Conservation (phyloP, 2,113 vertebrate species). For the Nycticorax nycticorax region DNA sequence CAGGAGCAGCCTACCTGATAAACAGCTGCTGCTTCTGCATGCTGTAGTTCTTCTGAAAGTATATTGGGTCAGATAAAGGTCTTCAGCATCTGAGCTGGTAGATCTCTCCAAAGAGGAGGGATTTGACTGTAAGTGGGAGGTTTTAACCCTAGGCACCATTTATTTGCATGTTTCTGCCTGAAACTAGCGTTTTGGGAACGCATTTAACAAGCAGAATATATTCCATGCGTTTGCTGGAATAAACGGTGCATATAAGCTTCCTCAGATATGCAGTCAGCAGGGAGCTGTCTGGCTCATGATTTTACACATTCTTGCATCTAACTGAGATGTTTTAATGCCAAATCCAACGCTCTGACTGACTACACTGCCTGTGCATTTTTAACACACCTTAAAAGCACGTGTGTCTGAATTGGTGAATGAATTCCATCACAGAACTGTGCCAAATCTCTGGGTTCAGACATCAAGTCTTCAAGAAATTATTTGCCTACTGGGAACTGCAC, state of each 20-base stretch:
- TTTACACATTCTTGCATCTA: conserved; percentile 63
- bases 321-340: conserved; percentile 33
- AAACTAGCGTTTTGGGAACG: conserved; percentile 59
- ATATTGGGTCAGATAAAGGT: conserved; percentile 43
- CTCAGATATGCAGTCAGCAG: conserved; percentile 57
- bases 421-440: neutral
- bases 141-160: conserved; percentile 57
- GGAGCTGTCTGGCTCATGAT: conserved; percentile 56
- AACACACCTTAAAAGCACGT: conserved; percentile 30
- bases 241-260: conserved; percentile 38
- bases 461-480: neutral
- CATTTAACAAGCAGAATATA: conserved; percentile 58
- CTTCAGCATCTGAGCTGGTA: conserved; percentile 45
- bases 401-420: neutral
- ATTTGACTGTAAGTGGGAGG: conserved; percentile 65
- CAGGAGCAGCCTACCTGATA: neutral
- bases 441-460: neutral
- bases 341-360: neutral
- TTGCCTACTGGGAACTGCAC: neutral
- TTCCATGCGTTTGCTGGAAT: conserved; percentile 53
- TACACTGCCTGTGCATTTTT: neutral
- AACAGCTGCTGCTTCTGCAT: conserved; percentile 40
- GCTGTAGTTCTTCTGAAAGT: neutral
- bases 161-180: conserved; percentile 60
- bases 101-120: conserved; percentile 61